Evolutionary conservation across 2,113 vertebrate species (phyloP).

Genomic region (Anser brachyrhynchus): DNA sequence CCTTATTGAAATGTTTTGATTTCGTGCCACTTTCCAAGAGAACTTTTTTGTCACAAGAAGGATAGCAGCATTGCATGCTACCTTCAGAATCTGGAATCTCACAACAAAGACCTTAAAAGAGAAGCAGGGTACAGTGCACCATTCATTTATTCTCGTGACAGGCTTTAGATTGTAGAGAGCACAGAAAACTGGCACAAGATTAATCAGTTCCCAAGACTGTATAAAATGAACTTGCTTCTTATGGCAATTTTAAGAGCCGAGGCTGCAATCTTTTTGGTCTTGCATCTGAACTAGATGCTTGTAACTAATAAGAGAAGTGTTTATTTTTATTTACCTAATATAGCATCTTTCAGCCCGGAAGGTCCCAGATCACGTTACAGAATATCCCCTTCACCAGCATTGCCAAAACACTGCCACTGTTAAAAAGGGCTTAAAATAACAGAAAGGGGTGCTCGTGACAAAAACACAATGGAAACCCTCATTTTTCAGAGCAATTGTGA

Average conservation of each 20-base stretch:
- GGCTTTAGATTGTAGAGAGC: constrained; percentile 51
- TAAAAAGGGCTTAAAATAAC: neutral
- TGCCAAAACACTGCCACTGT: constrained; percentile 16
- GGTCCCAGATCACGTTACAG: neutral
- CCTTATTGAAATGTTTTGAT: constrained; percentile 52
- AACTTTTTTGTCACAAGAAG: constrained; percentile 32
- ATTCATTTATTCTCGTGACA: constrained; percentile 76
- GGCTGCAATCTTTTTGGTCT: constrained; percentile 1
- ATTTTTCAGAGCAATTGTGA: neutral
- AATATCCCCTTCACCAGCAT: neutral
- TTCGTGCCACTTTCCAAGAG: constrained; percentile 41
- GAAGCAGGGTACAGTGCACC: constrained; percentile 43
- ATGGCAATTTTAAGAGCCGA: constrained; percentile 37
- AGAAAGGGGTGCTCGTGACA: neutral
- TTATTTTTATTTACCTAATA: constrained; percentile 35
- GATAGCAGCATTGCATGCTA: constrained; percentile 59
- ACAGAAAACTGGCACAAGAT: constrained; percentile 67
- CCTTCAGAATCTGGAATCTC: constrained; percentile 64
- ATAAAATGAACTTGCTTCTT: constrained; percentile 45
- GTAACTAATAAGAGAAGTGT: constrained; percentile 9
- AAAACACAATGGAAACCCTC: neutral
- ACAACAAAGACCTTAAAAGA: constrained; percentile 61
- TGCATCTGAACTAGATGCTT: neutral
- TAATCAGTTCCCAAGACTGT: constrained; percentile 69
- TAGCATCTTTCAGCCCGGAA: neutral